These are phyloP conservation scores for Myocastor coypus DNA, from an alignment of 2,113 vertebrate species.

Conservation along the genomic window DNA sequence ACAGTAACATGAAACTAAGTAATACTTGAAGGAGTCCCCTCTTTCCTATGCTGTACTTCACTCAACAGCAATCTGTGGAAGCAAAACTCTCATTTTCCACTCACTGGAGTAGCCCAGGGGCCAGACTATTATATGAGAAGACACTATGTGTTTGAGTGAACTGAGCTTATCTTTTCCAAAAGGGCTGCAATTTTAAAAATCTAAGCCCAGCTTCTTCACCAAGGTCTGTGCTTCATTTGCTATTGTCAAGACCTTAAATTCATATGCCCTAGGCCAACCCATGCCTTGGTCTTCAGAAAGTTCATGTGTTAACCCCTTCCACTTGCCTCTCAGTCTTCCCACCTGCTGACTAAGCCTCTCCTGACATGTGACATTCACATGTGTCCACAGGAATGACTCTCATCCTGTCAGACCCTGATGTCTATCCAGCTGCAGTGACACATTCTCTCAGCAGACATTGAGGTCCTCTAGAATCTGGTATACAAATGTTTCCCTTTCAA, in stretches of 20 bases:
- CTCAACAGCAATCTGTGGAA: background rate
- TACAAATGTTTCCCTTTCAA: background rate
- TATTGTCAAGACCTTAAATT: background rate
- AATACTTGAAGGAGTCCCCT: background rate
- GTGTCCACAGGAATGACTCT: background rate
- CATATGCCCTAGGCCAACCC: background rate
- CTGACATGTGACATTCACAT: background rate
- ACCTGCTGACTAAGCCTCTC: background rate
- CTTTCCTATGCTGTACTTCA: background rate
- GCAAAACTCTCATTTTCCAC: slow-evolving; percentile 23
- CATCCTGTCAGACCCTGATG: background rate
- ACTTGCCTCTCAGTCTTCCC: background rate
- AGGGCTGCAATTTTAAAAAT: background rate
- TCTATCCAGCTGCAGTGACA: background rate
- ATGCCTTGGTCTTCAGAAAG: background rate
- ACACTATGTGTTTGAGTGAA: background rate
- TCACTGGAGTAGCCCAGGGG: slow-evolving; percentile 2
- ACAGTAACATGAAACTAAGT: background rate
- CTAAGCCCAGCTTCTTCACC: background rate
- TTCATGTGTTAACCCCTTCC: background rate
- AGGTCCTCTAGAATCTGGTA: background rate
- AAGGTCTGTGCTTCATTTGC: background rate
- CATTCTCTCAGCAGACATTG: background rate
- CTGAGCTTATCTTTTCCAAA: background rate
- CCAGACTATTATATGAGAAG: background rate